Evolutionary conservation across 2,888 invertebrate species (phyloP).

Genomic region (Agonopterix subpropinquella): DNA sequence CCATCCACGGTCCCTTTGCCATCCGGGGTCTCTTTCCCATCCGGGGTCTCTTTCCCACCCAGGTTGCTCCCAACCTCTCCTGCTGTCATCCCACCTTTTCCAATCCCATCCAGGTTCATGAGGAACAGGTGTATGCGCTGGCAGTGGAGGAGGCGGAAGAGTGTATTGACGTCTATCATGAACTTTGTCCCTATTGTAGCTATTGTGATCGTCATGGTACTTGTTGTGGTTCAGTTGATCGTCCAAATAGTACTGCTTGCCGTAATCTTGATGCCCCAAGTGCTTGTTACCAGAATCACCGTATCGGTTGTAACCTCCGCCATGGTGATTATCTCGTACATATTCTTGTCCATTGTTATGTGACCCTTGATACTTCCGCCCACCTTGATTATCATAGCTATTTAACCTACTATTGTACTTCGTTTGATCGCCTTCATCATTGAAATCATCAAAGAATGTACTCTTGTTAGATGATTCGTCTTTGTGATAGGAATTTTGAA

Average conservation of each 20-base stretch:
- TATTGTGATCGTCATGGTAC: slow-evolving; percentile 53
- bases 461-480: slow-evolving; percentile 82
- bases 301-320: slow-evolving; percentile 52
- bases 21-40: slow-evolving; percentile 36
- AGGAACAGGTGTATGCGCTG: slow-evolving; percentile 9
- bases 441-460: slow-evolving; percentile 80
- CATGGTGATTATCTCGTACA: slow-evolving; percentile 50
- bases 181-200: slow-evolving; percentile 49
- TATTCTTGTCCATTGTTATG: slow-evolving; percentile 62
- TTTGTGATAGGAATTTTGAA: slow-evolving; percentile 81
- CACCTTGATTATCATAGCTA: slow-evolving; percentile 57
- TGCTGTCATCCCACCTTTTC: slow-evolving; percentile 45
- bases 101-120: slow-evolving; percentile 51
- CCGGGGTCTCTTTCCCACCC: slow-evolving; percentile 33
- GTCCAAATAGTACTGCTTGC: slow-evolving; percentile 63
- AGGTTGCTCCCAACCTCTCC: slow-evolving; percentile 37
- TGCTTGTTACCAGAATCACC: slow-evolving; percentile 60
- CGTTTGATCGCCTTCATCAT: slow-evolving; percentile 65
- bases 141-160: slow-evolving; percentile 27
- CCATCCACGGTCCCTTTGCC: slow-evolving; percentile 35
- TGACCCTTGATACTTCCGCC: slow-evolving; percentile 55
- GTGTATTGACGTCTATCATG: slow-evolving; percentile 48
- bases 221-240: slow-evolving; percentile 58
- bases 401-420: slow-evolving; percentile 58
- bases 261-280: slow-evolving; percentile 55